Conservation (phyloP, 2,797 vertebrate genomes). For the Acanthis flammea region DNA sequence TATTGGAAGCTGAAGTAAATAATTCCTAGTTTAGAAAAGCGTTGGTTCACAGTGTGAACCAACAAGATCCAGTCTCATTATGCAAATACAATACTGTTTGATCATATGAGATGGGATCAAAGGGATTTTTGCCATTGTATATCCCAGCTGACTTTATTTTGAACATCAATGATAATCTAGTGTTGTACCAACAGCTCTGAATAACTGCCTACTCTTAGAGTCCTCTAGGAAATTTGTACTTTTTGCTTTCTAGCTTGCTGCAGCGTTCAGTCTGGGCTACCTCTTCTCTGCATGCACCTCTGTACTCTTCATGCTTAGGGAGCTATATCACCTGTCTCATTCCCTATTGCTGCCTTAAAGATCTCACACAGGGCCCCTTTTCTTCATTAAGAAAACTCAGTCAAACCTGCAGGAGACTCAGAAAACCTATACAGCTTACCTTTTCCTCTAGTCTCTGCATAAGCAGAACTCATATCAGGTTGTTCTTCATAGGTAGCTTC, state of each 20-base stretch:
- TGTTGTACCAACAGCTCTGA: neutral
- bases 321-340: neutral
- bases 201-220: neutral
- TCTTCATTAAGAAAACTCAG: neutral
- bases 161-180: neutral
- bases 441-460: neutral
- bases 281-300: neutral
- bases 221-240: neutral
- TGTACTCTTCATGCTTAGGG: neutral
- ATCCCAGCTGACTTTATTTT: neutral
- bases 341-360: neutral
- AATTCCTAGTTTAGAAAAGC: neutral
- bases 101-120: neutral
- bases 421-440: neutral
- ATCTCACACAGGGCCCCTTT: neutral
- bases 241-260: neutral
- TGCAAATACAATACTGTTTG: neutral
- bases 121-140: neutral
- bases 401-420: neutral
- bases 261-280: accelerated
- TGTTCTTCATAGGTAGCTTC: neutral
- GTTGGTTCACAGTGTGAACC: neutral
- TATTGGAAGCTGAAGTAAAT: neutral
- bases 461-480: neutral
- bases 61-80: neutral